Percentiles rank a stretch among this genome's conserved stretches.
These are phyloP conservation scores for Nerophis lumbriciformis DNA, from an alignment of 2,113 vertebrate species.

Conservation along the genomic window DNA sequence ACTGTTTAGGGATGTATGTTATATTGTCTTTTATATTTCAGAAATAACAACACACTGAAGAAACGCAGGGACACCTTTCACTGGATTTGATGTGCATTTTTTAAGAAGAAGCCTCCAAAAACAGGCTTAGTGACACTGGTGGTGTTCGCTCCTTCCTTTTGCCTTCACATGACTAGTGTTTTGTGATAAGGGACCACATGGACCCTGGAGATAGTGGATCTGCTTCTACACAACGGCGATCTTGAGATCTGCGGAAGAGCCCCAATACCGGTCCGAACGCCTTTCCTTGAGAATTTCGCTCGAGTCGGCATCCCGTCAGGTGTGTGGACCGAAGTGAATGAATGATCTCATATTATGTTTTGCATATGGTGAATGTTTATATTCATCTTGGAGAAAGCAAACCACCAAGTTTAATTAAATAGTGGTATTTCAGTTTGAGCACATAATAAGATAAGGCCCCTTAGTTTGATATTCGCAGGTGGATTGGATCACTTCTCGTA, in stretches of 20 bases:
- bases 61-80: constrained; percentile 10
- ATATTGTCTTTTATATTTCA: too few relatives aligned
- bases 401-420: too few relatives aligned
- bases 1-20: too few relatives aligned
- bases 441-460: too few relatives aligned
- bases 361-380: too few relatives aligned
- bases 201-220: constrained; percentile 79
- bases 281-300: constrained; percentile 69
- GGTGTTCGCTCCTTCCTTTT: not conserved
- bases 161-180: not conserved
- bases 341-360: too few relatives aligned
- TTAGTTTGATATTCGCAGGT: too few relatives aligned
- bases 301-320: constrained; percentile 68
- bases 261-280: constrained; percentile 58
- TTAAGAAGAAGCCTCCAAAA: constrained; percentile 61
- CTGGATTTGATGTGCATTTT: constrained; percentile 18
- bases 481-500: too few relatives aligned
- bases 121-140: constrained; percentile 46
- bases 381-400: too few relatives aligned
- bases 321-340: constrained; percentile 8
- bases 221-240: constrained; percentile 69
- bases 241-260: constrained; percentile 64
- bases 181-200: constrained; percentile 74
- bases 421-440: too few relatives aligned
- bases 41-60: too few relatives aligned